These are phyloP conservation scores for Cetonia aurata DNA, from an alignment of 2,888 invertebrate genomes.

Conservation along the genomic window DNA sequence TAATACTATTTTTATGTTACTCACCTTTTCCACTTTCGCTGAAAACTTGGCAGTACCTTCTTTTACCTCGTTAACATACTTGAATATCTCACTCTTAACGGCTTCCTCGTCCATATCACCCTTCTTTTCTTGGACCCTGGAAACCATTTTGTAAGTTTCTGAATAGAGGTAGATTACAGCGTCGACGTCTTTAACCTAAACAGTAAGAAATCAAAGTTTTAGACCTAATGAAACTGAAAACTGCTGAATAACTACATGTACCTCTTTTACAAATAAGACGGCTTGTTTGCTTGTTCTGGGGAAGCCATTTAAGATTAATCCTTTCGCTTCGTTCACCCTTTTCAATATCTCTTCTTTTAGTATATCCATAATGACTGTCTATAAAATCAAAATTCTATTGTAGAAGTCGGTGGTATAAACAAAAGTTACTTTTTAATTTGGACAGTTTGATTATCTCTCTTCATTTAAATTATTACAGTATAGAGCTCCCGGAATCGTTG, in stretches of 20 bases:
- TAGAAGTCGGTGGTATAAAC: too few relatives aligned
- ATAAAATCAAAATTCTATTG: constrained; percentile 1
- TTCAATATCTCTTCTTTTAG: constrained; percentile 45
- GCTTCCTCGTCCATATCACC: constrained; percentile 42
- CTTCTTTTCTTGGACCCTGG: constrained; percentile 46
- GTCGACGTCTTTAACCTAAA: constrained; percentile 53
- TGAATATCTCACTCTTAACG: constrained; percentile 50
- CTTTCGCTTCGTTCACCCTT: constrained; percentile 58
- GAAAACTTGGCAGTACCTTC: constrained; percentile 51
- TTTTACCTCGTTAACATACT: constrained; percentile 56
- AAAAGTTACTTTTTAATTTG: too few relatives aligned
- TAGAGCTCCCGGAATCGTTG: too few relatives aligned
- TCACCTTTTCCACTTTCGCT: constrained; percentile 54
- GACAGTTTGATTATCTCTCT: too few relatives aligned
- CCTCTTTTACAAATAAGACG: constrained; percentile 59
- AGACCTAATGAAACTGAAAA: background rate
- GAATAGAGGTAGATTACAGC: constrained; percentile 59
- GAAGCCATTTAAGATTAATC: constrained; percentile 72
- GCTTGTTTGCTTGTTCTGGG: constrained; percentile 68
- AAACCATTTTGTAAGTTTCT: constrained; percentile 54
- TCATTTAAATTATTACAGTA: too few relatives aligned
- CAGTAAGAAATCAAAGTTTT: background rate
- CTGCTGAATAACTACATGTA: constrained; percentile 48
- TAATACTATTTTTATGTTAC: background rate
- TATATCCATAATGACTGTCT: constrained; percentile 42